A percentile compares a stretch with the other conserved stretches of the same genome.
These are phyloP conservation scores for Athene noctua DNA, from an alignment of 2,113 vertebrate genomes.

Conservation along the genomic window DNA sequence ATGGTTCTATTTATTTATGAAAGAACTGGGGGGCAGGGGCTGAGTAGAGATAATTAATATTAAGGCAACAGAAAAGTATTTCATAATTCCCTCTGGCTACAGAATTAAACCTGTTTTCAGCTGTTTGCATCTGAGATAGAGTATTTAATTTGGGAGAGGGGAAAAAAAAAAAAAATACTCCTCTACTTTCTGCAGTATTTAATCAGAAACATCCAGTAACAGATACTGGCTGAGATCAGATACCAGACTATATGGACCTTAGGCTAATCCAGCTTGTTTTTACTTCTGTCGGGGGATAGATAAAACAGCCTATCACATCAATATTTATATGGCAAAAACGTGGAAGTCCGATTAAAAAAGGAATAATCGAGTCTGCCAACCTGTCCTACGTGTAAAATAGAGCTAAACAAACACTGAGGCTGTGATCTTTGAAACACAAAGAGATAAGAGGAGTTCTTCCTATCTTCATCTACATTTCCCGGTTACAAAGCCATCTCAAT, in stretches of 20 bases:
- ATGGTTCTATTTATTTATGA: not conserved
- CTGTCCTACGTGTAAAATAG: slow-evolving; percentile 49
- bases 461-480: slow-evolving; percentile 73
- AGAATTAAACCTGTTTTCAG: not conserved
- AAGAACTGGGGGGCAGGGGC: not conserved
- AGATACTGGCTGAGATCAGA: slow-evolving; percentile 24
- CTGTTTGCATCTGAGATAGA: not conserved
- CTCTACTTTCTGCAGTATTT: not conserved
- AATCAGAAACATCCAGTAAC: slow-evolving; percentile 11
- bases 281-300: slow-evolving; percentile 23
- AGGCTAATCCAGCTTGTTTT: slow-evolving; percentile 40
- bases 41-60: not conserved
- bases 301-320: slow-evolving; percentile 65
- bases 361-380: slow-evolving; percentile 30
- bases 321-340: slow-evolving; percentile 48
- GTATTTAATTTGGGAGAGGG: not conserved
- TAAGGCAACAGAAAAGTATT: not conserved
- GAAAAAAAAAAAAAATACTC: not conserved
- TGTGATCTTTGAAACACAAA: slow-evolving; percentile 69
- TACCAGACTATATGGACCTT: slow-evolving; percentile 1
- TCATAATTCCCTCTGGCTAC: not conserved
- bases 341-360: slow-evolving; percentile 45
- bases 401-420: slow-evolving; percentile 65
- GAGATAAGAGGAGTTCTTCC: slow-evolving; percentile 58
- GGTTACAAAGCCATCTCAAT: slow-evolving; percentile 73